A percentile compares a stretch with the other conserved stretches of the same genome.
Evolutionary conservation across 2,888 invertebrate species (phyloP).

Genomic region (Anodontia alba): DNA sequence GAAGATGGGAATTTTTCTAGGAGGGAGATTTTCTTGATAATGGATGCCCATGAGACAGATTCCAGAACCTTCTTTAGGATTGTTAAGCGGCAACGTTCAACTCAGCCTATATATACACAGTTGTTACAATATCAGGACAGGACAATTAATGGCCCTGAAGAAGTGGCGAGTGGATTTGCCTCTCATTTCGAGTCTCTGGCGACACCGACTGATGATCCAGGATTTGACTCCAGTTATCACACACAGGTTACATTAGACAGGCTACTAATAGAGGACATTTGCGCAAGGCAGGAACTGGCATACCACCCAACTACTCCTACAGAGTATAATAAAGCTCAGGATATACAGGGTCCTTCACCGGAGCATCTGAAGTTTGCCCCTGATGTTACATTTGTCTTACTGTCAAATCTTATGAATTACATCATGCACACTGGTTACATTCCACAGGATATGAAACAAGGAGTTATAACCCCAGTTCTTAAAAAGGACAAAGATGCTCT

Average conservation of each 20-base stretch:
- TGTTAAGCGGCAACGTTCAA: not conserved
- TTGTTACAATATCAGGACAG: not conserved
- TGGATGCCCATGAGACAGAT: not conserved
- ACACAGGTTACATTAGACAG: not conserved
- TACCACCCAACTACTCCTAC: not conserved
- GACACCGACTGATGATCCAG: not conserved
- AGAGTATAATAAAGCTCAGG: not conserved
- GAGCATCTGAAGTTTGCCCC: not conserved
- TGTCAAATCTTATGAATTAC: not conserved
- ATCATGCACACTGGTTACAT: not conserved
- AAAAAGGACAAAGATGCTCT: not conserved
- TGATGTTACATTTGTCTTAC: not conserved
- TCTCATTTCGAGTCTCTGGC: not conserved
- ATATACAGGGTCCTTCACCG: not conserved
- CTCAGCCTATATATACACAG: not conserved
- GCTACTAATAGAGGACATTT: not conserved
- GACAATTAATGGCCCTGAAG: not conserved
- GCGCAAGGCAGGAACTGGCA: not conserved
- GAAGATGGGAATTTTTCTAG: not conserved
- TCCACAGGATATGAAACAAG: not conserved
- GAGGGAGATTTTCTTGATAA: not conserved
- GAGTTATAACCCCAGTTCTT: not conserved
- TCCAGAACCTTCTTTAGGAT: not conserved
- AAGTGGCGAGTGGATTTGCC: not conserved
- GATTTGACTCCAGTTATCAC: not conserved